A percentile compares a stretch with the other conserved stretches of the same genome.
These are phyloP conservation scores for Acanthisitta chloris DNA, from an alignment of 2,113 vertebrate species.

Conservation along the genomic window DNA sequence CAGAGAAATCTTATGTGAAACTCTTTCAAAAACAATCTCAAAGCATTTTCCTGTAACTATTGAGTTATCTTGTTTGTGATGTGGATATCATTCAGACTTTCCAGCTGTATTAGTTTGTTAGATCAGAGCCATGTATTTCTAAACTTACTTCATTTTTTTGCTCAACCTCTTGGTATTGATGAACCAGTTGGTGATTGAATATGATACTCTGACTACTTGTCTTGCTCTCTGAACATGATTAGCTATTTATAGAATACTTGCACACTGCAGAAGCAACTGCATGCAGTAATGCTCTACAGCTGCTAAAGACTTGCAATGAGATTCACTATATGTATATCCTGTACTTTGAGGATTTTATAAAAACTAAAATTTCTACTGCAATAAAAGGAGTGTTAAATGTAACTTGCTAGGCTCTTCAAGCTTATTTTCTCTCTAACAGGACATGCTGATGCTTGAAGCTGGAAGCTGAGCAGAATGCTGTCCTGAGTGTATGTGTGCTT, in stretches of 20 bases:
- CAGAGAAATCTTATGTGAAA: conserved; percentile 22
- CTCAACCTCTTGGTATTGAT: conserved; percentile 43
- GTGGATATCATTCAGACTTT: conserved; percentile 50
- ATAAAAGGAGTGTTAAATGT: conserved; percentile 66
- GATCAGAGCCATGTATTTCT: conserved; percentile 28
- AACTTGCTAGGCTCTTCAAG: conserved; percentile 26
- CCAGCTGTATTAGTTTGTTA: conserved; percentile 38
- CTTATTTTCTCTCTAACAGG: conserved; percentile 24
- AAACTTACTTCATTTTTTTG: neutral
- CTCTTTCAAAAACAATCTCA: neutral
- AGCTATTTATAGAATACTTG: conserved; percentile 60
- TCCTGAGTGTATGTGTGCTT: neutral
- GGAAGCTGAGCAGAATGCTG: conserved; percentile 37
- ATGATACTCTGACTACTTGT: conserved; percentile 27
- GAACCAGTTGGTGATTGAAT: conserved; percentile 10
- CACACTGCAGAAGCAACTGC: conserved; percentile 60
- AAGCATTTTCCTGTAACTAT: conserved; percentile 29
- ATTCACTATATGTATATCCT: conserved; percentile 52
- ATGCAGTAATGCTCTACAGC: conserved; percentile 51
- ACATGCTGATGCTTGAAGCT: neutral
- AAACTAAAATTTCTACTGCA: conserved; percentile 70
- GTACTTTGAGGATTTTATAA: conserved; percentile 67
- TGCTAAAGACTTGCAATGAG: conserved; percentile 38
- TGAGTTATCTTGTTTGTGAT: conserved; percentile 26
- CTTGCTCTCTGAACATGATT: conserved; percentile 23